These are phyloP conservation scores for Pangasianodon hypophthalmus DNA, from an alignment of 2,113 vertebrate species.

Conservation along the genomic window DNA sequence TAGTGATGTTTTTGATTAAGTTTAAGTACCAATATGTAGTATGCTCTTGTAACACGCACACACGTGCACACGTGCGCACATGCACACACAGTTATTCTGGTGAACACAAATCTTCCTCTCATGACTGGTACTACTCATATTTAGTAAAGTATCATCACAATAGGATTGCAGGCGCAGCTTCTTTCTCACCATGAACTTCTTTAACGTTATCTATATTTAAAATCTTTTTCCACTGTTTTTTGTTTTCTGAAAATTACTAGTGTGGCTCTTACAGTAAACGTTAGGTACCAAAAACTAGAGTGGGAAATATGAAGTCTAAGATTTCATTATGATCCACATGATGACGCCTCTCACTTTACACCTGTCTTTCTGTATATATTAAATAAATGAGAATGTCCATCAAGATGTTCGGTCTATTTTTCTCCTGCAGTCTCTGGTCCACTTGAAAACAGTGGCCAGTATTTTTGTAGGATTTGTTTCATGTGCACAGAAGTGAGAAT, in stretches of 20 bases:
- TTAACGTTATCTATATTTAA: background rate
- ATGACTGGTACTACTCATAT: background rate
- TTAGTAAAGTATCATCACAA: background rate
- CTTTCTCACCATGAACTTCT: background rate
- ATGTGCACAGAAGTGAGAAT: background rate
- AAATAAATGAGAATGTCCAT: constrained; percentile 4
- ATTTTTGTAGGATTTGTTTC: background rate
- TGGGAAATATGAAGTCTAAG: background rate
- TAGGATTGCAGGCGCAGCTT: background rate
- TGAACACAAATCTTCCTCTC: background rate
- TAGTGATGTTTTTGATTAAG: background rate
- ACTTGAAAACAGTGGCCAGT: background rate
- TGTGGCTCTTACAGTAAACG: background rate
- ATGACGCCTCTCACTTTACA: background rate
- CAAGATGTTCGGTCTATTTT: background rate
- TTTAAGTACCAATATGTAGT: background rate
- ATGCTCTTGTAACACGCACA: background rate
- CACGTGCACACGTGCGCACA: background rate
- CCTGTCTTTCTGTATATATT: background rate
- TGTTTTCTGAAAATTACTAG: background rate
- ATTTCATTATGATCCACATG: background rate
- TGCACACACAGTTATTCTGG: background rate
- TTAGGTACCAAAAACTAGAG: background rate
- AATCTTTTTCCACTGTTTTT: background rate
- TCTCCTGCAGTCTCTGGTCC: background rate